phyloP scores from a whole-genome alignment of 2,113 vertebrate species.

The Amphiprion ocellaris region DNA sequence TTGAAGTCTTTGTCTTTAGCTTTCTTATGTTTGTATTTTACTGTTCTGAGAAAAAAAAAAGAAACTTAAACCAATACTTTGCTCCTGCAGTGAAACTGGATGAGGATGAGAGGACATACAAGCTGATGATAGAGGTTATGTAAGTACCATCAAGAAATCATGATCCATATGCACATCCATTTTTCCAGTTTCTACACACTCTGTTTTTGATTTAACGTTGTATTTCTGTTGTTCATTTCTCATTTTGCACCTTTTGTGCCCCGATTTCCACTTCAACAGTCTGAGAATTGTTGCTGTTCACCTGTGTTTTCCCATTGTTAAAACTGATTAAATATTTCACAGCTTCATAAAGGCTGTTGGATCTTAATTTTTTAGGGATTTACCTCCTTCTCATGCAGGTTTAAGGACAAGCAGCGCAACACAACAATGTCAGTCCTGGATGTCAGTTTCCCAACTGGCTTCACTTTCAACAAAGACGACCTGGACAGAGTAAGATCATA shows the following conservation, averaged over 20 bases:
- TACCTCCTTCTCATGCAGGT: conserved; percentile 40
- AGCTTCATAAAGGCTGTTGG: too few species aligned
- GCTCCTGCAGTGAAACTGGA: conserved; percentile 7
- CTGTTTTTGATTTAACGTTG: too few species aligned
- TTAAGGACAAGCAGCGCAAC: conserved; percentile 20
- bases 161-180: not conserved
- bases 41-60: not conserved
- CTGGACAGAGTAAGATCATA: conserved; percentile 66
- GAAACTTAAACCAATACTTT: not conserved
- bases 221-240: too few species aligned
- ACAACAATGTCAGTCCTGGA: conserved; percentile 82
- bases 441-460: conserved; percentile 80
- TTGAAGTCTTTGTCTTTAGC: not conserved
- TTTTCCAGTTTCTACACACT: not conserved
- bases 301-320: too few species aligned
- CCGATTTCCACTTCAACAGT: too few species aligned
- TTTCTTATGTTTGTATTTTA: not conserved
- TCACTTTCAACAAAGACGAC: conserved; percentile 72
- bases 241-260: too few species aligned
- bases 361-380: too few species aligned
- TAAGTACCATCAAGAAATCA: conserved; percentile 38
- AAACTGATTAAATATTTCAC: too few species aligned
- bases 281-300: too few species aligned
- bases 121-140: conserved; percentile 57
- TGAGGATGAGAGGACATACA: conserved; percentile 31